These are phyloP conservation scores for Callimico goeldii DNA, from an alignment of 2,797 vertebrate genomes.

Conservation along the genomic window DNA sequence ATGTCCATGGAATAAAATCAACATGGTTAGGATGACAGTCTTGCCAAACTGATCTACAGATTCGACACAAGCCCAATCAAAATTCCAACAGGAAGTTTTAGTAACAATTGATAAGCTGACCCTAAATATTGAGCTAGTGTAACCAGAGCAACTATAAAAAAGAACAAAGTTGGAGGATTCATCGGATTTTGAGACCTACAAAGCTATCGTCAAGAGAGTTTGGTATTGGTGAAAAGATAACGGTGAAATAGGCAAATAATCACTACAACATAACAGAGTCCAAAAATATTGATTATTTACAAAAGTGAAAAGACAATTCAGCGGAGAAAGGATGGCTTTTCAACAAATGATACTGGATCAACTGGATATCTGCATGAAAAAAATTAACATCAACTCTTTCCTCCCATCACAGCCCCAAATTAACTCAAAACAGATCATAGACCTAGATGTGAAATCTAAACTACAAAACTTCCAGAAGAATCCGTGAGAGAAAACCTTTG, in stretches of 20 bases:
- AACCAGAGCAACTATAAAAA: background rate
- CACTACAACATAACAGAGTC: background rate
- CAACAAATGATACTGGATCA: background rate
- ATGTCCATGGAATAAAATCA: background rate
- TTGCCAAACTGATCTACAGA: background rate
- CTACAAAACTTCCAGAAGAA: background rate
- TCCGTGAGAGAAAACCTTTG: background rate
- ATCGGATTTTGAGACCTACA: background rate
- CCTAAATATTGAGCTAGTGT: background rate
- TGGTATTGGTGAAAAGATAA: background rate
- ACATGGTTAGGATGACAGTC: accelerated
- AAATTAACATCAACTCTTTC: background rate
- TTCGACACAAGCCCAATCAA: background rate
- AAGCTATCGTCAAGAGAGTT: background rate
- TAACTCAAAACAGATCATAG: background rate
- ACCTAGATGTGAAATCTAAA: background rate
- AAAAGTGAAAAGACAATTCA: background rate
- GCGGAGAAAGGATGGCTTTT: background rate
- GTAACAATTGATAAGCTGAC: background rate
- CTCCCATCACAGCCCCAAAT: background rate
- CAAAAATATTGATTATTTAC: background rate
- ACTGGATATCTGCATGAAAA: background rate
- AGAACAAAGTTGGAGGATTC: background rate
- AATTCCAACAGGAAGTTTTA: background rate
- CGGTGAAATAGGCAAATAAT: no score